Percentiles rank a stretch among this genome's conserved stretches.
Conservation (phyloP, 2,113 vertebrate genomes). For the Pseudorhombus dupliciocellatus region DNA sequence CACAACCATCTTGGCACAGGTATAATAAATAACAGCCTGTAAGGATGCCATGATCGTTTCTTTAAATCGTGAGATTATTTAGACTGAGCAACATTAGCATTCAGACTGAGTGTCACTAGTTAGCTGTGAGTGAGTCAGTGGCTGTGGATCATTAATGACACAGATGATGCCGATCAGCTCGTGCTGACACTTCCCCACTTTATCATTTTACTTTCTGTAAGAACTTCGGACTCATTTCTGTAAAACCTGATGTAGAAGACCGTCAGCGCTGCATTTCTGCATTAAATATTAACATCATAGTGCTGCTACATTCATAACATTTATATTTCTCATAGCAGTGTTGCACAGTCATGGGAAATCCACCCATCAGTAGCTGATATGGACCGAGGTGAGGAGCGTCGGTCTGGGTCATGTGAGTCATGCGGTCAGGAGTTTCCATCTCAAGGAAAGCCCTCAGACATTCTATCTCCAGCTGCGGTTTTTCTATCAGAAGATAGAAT, state of each 20-base stretch:
- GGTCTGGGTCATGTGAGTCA: conserved; percentile 7
- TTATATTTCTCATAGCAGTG: conserved; percentile 18
- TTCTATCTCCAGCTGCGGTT: conserved; percentile 55
- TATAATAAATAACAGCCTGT: not conserved
- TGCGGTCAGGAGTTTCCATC: conserved; percentile 66
- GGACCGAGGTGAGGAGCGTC: conserved; percentile 10
- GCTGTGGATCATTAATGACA: not conserved
- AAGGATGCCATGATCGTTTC: too few relatives aligned
- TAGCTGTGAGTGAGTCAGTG: not conserved
- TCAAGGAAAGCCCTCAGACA: conserved; percentile 51
- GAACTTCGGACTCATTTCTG: not conserved
- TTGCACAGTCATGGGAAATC: conserved; percentile 23
- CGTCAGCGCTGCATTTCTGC: conserved; percentile 11
- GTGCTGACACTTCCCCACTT: not conserved
- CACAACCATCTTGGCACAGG: not conserved
- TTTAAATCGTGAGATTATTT: not conserved
- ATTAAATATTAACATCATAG: conserved; percentile 39
- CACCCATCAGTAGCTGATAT: conserved; percentile 18
- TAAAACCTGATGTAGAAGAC: not conserved
- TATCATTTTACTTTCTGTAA: conserved; percentile 5
- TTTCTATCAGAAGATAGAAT: conserved; percentile 51
- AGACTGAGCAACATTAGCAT: not conserved
- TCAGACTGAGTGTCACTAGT: not conserved
- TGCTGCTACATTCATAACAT: not conserved
- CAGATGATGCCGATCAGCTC: conserved; percentile 2